These are phyloP conservation scores for Sylvilagus bachmani DNA, from an alignment of 2,113 vertebrate genomes.

Conservation along the genomic window DNA sequence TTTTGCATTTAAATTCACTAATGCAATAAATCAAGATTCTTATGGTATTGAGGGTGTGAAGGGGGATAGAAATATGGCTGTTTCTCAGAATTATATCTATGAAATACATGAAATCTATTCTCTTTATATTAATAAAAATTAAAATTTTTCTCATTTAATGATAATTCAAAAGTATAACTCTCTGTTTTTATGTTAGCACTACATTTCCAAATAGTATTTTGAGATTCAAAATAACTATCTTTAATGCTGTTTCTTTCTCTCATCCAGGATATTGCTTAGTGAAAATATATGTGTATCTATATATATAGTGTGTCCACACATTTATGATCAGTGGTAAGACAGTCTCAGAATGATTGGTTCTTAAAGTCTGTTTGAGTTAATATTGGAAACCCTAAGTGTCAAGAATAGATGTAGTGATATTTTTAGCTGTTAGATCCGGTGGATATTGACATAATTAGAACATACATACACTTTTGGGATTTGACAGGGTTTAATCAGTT, in stretches of 20 bases:
- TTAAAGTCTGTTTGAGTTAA: conserved; percentile 11
- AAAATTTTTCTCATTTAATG: too few species aligned
- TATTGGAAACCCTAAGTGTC: conserved; percentile 50
- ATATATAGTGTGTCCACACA: background rate
- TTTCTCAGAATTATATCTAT: too few species aligned
- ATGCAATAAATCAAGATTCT: background rate
- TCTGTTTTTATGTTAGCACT: background rate
- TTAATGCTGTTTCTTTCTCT: background rate
- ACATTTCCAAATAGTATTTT: conserved; percentile 26
- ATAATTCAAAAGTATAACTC: background rate
- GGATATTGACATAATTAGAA: conserved; percentile 75
- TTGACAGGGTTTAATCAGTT: conserved; percentile 75
- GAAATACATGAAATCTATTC: too few species aligned
- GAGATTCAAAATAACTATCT: background rate
- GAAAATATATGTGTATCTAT: background rate
- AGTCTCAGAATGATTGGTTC: background rate
- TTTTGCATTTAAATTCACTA: conserved; percentile 10
- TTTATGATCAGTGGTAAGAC: background rate
- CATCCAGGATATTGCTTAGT: background rate
- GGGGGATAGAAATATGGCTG: too few species aligned
- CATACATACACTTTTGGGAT: background rate
- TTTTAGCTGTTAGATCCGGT: conserved; percentile 63
- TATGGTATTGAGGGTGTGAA: background rate
- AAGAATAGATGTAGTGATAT: background rate
- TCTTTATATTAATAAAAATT: too few species aligned